Evolutionary conservation across 2,113 vertebrate genomes (phyloP).

Genomic region (Willisornis vidua): DNA sequence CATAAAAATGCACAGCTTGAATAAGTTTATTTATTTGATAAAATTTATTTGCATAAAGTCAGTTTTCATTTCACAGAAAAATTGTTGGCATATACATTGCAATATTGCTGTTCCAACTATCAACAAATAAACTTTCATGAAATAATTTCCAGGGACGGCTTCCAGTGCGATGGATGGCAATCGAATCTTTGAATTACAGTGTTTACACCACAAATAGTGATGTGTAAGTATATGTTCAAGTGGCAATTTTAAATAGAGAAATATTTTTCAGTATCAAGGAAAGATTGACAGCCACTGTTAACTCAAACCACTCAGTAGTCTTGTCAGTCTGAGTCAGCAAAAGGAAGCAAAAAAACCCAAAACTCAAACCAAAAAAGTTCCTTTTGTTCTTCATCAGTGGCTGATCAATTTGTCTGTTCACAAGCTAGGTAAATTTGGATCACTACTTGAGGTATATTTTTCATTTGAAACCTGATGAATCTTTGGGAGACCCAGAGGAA

Average conservation of each 20-base stretch:
- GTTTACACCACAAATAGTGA: conserved; percentile 92
- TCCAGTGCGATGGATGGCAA: conserved; percentile 91
- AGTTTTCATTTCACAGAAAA: background rate
- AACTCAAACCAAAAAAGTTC: background rate
- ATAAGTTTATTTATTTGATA: background rate
- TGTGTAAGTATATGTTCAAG: conserved; percentile 77
- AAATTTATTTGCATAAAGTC: background rate
- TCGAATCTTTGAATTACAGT: conserved; percentile 89
- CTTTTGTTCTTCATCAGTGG: background rate
- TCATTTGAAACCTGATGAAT: background rate
- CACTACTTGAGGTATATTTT: background rate
- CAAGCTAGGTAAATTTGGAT: background rate
- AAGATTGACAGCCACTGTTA: background rate
- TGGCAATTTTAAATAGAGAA: background rate
- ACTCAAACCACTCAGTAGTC: background rate
- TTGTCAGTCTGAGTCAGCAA: background rate
- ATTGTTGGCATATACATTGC: background rate
- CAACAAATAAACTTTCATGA: background rate
- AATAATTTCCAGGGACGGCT: conserved; percentile 81
- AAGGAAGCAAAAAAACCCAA: background rate
- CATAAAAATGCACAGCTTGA: background rate
- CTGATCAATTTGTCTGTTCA: background rate
- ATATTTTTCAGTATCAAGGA: background rate
- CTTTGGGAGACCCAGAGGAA: background rate
- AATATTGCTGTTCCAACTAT: background rate